Conservation (phyloP, 2,888 invertebrate species). For the Linnaemya vulpina region DNA sequence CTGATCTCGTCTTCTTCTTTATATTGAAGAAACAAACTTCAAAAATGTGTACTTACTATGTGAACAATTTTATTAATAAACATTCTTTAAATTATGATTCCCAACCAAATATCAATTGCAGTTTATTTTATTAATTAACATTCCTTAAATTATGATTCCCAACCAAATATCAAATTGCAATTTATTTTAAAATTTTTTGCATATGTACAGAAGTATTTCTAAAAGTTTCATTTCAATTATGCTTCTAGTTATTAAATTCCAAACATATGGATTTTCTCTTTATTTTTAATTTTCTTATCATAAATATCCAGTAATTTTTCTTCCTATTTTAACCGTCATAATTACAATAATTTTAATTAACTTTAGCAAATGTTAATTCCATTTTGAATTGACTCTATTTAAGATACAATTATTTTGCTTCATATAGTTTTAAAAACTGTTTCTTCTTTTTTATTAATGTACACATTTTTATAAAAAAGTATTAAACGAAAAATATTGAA, state of each 20-base stretch:
- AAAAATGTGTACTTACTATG: too few species aligned
- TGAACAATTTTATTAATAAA: too few species aligned
- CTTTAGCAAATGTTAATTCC: constrained; percentile 5
- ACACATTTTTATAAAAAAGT: constrained; percentile 28
- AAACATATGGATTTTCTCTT: constrained; percentile 5
- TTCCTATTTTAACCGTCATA: constrained; percentile 3
- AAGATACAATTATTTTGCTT: background rate
- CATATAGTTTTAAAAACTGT: constrained; percentile 59
- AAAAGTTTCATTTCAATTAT: background rate
- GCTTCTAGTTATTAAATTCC: background rate
- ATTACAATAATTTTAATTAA: background rate
- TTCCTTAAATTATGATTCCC: background rate
- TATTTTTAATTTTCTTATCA: constrained; percentile 9
- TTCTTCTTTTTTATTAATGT: constrained; percentile 40
- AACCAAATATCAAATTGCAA: background rate
- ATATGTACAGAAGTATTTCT: background rate
- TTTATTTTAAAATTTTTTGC: background rate
- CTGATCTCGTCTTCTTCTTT: too few species aligned
- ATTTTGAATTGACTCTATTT: constrained; percentile 14
- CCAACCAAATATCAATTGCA: too few species aligned
- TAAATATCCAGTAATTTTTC: constrained; percentile 1
- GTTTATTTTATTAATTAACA: too few species aligned
- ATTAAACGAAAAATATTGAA: constrained; percentile 33
- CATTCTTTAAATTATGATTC: too few species aligned
- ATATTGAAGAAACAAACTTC: too few species aligned